Evolutionary conservation across 2,888 invertebrate genomes (phyloP).

Genomic region (Drosophila pullipes): DNA sequence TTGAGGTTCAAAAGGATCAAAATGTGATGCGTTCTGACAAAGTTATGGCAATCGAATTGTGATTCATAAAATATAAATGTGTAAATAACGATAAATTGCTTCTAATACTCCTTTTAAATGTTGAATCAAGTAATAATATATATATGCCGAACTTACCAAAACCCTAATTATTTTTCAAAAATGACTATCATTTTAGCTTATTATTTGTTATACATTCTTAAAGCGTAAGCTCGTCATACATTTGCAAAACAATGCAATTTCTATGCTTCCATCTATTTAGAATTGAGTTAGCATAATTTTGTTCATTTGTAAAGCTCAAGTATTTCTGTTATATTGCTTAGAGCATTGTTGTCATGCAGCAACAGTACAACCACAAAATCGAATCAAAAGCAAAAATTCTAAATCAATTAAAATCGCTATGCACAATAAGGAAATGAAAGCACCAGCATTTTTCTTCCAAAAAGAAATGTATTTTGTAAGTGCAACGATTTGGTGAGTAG

Average conservation of each 20-base stretch:
- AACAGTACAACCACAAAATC: constrained; percentile 6
- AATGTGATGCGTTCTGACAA: accelerated
- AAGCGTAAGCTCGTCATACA: neutral
- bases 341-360: neutral
- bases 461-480: neutral
- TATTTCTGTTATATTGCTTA: neutral
- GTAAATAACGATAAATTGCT: neutral
- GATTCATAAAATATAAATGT: too few relatives aligned
- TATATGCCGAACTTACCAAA: neutral
- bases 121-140: too few relatives aligned
- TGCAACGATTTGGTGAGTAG: neutral
- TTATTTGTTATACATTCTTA: neutral
- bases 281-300: neutral
- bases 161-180: neutral
- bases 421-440: neutral
- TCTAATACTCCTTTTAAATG: too few relatives aligned
- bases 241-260: neutral
- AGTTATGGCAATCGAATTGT: neutral
- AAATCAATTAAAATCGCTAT: constrained; percentile 63
- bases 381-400: constrained; percentile 17
- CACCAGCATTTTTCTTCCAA: neutral
- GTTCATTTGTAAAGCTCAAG: neutral
- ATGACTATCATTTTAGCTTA: neutral
- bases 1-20: accelerated
- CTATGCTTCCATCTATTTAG: neutral